Conservation (phyloP, 2,113 vertebrate species). For the Zingel zingel region DNA sequence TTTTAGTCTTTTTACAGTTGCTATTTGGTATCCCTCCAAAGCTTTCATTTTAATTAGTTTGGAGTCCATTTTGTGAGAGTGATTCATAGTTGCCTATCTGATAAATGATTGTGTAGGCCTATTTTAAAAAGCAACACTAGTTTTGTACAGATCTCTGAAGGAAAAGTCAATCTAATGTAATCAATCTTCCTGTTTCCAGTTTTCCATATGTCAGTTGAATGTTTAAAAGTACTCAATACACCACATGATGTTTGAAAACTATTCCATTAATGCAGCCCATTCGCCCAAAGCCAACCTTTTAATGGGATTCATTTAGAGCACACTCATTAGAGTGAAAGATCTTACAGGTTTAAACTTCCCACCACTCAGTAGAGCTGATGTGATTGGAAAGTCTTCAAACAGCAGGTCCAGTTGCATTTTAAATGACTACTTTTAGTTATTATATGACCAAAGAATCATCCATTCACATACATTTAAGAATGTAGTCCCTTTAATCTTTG, state of each 20-base stretch:
- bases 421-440: background rate
- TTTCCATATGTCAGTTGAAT: background rate
- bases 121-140: constrained; percentile 4
- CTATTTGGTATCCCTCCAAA: constrained; percentile 30
- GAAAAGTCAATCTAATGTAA: background rate
- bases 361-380: background rate
- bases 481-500: background rate
- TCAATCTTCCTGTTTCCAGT: background rate
- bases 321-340: background rate
- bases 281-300: background rate
- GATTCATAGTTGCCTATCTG: background rate
- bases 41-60: constrained; percentile 54
- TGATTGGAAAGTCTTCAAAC: background rate
- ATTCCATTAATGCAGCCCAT: background rate
- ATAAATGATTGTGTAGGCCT: background rate
- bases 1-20: background rate
- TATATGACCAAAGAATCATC: background rate
- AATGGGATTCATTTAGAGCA: constrained; percentile 5
- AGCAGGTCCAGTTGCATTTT: background rate
- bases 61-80: background rate
- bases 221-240: background rate
- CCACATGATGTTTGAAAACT: background rate
- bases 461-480: background rate
- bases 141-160: background rate
- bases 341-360: background rate